phyloP scores from a whole-genome alignment of 2,888 invertebrate species.

The Troglohyphantes excavatus region DNA sequence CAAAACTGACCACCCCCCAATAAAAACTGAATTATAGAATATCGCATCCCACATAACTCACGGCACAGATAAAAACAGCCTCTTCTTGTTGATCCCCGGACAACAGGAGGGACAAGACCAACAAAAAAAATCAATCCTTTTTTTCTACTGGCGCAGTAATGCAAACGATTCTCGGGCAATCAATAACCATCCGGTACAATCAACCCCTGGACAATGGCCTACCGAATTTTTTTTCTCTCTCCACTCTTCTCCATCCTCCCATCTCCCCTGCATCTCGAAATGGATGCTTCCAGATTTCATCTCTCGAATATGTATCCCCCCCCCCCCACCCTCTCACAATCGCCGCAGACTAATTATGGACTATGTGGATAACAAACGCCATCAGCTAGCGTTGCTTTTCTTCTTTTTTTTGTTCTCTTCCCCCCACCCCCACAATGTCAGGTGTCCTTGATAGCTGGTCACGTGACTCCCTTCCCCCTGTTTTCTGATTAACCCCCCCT shows the following conservation, averaged over 20 bases:
- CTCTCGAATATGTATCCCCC: constrained; percentile 71
- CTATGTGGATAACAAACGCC: constrained; percentile 77
- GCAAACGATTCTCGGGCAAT: constrained; percentile 69
- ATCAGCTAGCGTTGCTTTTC: constrained; percentile 73
- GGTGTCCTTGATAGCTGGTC: constrained; percentile 79
- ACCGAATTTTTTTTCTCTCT: constrained; percentile 41
- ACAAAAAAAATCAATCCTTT: constrained; percentile 14
- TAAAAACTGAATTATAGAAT: neutral
- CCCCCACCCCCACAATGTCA: constrained; percentile 67
- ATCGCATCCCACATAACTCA: neutral
- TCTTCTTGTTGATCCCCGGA: constrained; percentile 17
- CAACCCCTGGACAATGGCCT: constrained; percentile 77
- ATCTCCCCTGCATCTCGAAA: constrained; percentile 61
- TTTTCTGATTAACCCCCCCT: constrained; percentile 59
- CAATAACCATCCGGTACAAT: constrained; percentile 77
- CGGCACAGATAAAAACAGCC: neutral
- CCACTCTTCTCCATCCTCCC: constrained; percentile 47
- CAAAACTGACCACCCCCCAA: neutral
- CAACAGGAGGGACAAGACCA: neutral
- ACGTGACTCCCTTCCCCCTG: constrained; percentile 73
- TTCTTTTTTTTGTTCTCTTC: neutral
- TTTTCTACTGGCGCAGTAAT: constrained; percentile 38
- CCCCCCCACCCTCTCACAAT: constrained; percentile 56
- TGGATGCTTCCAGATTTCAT: constrained; percentile 75
- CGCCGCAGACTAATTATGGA: constrained; percentile 77